Conservation (phyloP, 2,113 vertebrate species). For the Columbina picui region DNA sequence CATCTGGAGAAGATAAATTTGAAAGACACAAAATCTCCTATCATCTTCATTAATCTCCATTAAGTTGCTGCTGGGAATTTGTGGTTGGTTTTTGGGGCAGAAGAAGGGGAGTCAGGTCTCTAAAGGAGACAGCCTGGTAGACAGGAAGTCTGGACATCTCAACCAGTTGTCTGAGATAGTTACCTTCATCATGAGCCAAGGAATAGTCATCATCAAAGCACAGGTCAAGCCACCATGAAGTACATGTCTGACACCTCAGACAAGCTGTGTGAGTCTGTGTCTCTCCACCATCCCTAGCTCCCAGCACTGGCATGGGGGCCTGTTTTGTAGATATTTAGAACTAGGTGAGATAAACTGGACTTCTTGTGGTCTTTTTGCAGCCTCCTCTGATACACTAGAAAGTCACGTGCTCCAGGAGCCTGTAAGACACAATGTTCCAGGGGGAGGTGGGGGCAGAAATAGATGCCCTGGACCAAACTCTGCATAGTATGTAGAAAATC, state of each 20-base stretch:
- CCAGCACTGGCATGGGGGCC: accelerated
- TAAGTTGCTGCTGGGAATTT: background rate
- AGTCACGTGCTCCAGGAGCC: accelerated
- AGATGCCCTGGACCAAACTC: background rate
- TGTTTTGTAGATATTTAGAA: background rate
- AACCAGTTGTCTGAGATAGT: background rate
- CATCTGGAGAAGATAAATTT: background rate
- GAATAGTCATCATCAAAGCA: background rate
- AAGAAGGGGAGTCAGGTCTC: background rate
- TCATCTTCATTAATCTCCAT: background rate
- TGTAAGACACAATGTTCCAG: background rate
- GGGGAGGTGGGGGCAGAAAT: background rate
- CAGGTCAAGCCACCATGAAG: background rate
- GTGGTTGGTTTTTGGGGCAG: background rate
- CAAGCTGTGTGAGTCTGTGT: background rate
- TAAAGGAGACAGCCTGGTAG: background rate
- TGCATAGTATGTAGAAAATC: background rate
- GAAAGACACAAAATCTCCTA: background rate
- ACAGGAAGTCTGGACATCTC: background rate
- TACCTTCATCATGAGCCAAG: background rate
- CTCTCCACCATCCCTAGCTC: background rate
- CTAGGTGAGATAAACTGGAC: background rate
- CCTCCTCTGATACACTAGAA: background rate
- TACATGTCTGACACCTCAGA: background rate
- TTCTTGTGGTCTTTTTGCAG: background rate